These are phyloP conservation scores for Tinamus guttatus DNA, from an alignment of 2,113 vertebrate genomes.

Conservation along the genomic window DNA sequence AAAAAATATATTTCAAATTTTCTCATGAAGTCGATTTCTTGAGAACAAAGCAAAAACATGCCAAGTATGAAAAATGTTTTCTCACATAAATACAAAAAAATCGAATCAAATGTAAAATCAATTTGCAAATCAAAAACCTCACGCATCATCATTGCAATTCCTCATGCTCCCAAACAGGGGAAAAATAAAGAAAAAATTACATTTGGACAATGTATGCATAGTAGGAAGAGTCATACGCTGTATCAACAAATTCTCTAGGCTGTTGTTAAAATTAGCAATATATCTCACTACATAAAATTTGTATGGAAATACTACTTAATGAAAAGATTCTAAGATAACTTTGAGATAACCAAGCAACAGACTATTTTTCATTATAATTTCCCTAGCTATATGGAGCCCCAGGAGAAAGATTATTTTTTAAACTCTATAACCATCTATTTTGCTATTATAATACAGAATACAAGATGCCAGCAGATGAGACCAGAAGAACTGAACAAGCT, in stretches of 20 bases:
- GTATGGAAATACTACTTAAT: neutral
- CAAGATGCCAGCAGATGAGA: neutral
- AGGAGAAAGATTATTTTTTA: neutral
- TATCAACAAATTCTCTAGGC: neutral
- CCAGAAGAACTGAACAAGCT: neutral
- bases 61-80: neutral
- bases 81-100: neutral
- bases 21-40: neutral
- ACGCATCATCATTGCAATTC: neutral
- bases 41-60: fast-evolving
- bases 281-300: neutral
- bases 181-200: neutral
- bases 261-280: neutral
- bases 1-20: neutral
- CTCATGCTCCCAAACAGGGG: neutral
- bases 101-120: neutral
- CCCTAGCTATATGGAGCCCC: neutral
- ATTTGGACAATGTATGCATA: neutral
- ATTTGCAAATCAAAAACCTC: neutral
- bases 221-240: neutral
- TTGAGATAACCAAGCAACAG: neutral
- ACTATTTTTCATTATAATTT: neutral
- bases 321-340: neutral
- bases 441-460: neutral
- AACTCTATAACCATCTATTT: neutral